A percentile compares a stretch with the other conserved stretches of the same genome.
These are phyloP conservation scores for Myiothlypis chrysogaster DNA, from an alignment of 2,797 vertebrate genomes.

Conservation along the genomic window DNA sequence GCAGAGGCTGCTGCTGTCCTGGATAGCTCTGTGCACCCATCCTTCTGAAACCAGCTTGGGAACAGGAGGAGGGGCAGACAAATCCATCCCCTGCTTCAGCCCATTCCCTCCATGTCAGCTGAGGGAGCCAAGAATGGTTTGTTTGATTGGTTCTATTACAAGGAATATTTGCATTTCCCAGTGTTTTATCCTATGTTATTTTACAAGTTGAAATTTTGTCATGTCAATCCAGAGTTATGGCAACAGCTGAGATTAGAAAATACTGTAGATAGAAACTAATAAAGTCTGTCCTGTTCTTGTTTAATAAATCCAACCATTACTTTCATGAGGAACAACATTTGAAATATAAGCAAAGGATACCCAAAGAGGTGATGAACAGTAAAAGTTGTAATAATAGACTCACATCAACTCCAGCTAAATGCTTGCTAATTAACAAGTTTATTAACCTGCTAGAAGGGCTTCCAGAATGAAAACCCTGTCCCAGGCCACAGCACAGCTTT, in stretches of 20 bases:
- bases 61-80: background rate
- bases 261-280: background rate
- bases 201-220: background rate
- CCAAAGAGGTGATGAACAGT: background rate
- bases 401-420: background rate
- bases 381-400: background rate
- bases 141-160: background rate
- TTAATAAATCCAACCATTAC: background rate
- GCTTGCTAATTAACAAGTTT: background rate
- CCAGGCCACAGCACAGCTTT: background rate
- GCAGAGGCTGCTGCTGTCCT: background rate
- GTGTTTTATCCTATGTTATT: background rate
- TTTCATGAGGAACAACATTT: background rate
- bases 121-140: background rate
- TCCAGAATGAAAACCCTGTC: background rate
- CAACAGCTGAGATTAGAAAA: background rate
- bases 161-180: background rate
- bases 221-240: background rate
- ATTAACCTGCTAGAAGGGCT: background rate
- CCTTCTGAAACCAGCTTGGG: background rate
- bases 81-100: background rate
- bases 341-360: background rate
- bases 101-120: background rate
- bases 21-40: background rate
- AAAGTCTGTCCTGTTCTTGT: background rate